These are phyloP conservation scores for Parnassius mnemosyne DNA, from an alignment of 2,888 invertebrate species.

Conservation along the genomic window DNA sequence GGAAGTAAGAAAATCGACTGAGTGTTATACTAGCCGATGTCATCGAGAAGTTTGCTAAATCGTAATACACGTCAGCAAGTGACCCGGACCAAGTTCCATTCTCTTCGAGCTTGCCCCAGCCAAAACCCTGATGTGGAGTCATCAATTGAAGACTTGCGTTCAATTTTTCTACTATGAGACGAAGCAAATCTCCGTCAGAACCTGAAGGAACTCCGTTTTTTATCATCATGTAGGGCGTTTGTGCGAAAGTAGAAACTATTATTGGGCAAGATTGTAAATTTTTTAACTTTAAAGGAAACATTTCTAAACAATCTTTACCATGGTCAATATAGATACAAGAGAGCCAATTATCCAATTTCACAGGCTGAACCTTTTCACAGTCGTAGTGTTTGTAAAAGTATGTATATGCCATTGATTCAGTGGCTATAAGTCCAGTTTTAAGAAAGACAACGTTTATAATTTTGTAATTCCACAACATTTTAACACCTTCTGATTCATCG, in stretches of 20 bases:
- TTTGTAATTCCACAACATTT: slow-evolving; percentile 53
- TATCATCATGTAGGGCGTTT: slow-evolving; percentile 56
- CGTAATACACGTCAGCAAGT: slow-evolving; percentile 55
- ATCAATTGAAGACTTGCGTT: slow-evolving; percentile 54
- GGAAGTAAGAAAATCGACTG: slow-evolving; percentile 49
- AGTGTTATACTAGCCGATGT: slow-evolving; percentile 59
- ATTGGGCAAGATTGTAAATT: slow-evolving; percentile 56
- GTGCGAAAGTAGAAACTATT: slow-evolving; percentile 57
- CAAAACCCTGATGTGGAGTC: slow-evolving; percentile 50
- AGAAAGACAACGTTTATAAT: slow-evolving; percentile 57
- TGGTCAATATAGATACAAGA: slow-evolving; percentile 29
- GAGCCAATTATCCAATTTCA: slow-evolving; percentile 38
- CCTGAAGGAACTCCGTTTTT: slow-evolving; percentile 47
- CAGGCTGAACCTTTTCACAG: slow-evolving; percentile 48
- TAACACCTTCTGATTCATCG: slow-evolving; percentile 47
- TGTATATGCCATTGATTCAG: slow-evolving; percentile 44
- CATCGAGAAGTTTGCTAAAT: slow-evolving; percentile 65
- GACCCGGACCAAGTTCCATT: slow-evolving; percentile 65
- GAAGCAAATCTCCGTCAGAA: slow-evolving; percentile 57
- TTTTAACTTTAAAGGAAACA: slow-evolving; percentile 51
- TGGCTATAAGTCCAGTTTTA: slow-evolving; percentile 32
- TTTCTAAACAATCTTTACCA: slow-evolving; percentile 29
- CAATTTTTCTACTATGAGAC: slow-evolving; percentile 47
- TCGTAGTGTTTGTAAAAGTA: slow-evolving; percentile 45
- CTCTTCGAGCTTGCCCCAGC: slow-evolving; percentile 55